Base-by-base conservation (phyloP, 2,113 vertebrate genomes). In the Corythaeola cristata region DNA sequence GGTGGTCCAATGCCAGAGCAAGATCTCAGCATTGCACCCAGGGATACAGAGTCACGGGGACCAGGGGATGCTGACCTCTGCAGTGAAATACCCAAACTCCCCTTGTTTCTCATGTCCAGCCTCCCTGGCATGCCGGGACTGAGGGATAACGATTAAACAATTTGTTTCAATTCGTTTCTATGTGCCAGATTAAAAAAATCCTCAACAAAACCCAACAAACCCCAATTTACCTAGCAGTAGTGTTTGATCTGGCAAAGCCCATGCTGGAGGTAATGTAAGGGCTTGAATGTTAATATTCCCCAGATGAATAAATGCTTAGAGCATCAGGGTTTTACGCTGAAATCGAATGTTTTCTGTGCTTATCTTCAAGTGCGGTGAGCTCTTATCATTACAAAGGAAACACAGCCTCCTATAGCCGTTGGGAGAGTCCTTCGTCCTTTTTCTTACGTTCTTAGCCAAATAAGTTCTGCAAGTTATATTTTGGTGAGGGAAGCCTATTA, bases 61-160 rank as follows among this genome's bases (percentile, higher is more conserved):
- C 47, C 18, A 3, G 0, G 1, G 26, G 19, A 52, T 28, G 20
- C 26, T 0, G 1, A 3, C 4, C 9, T n/a, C 21, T 0, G 2
- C 23, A 39, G 24, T 32, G 41, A 64, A 79, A 60, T 85, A 62
- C 16, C 4, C 30, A 10, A 41, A 35, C 9, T 89, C 11, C 9
- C n/a, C 15, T n/a, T 0, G 1, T 73, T 90, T 90, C 27, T 73
- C 56, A 18, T 23, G 17, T 76, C 30, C 30, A 24, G 59, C 22
- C 35, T 87, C 13, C 10, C 8, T 0, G 1, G 56, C 56, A 45
- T 1, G 0, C 24, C 37, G 52, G 13, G 18, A 45, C 19, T n/a
- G 21, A 28, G 37, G 8, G 62, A 32, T 39, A 44, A 74, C 1
- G 2, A 37, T 85, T 30, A 69, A 85, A 58, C 26, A 17, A 7